phyloP scores from a whole-genome alignment of 2,797 vertebrate genomes.

The Petrocephalus sullivani region DNA sequence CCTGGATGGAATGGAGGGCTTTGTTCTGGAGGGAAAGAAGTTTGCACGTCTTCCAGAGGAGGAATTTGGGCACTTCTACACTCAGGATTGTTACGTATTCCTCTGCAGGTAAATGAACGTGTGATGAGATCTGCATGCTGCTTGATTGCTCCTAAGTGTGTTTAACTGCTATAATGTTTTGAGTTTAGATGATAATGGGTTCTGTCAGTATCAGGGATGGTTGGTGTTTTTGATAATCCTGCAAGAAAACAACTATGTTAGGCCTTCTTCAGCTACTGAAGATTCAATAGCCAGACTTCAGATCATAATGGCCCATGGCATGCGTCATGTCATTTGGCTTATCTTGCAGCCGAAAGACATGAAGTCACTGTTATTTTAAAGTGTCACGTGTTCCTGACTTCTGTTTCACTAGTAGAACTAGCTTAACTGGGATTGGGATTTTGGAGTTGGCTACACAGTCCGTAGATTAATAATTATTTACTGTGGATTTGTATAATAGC shows the following conservation, averaged over 20 bases:
- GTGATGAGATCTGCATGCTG: not conserved
- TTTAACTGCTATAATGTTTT: not conserved
- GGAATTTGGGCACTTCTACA: conserved; percentile 94
- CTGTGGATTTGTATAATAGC: not conserved
- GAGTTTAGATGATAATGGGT: not conserved
- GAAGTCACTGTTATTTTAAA: not conserved
- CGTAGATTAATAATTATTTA: not conserved
- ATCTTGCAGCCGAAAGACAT: not conserved
- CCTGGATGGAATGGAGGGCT: conserved; percentile 95
- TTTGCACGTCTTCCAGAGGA: conserved; percentile 92
- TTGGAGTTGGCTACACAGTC: not conserved
- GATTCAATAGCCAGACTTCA: not conserved
- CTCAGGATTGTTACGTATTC: conserved; percentile 96
- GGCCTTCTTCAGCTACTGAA: not conserved
- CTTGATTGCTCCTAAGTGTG: not conserved
- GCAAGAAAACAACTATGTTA: not conserved
- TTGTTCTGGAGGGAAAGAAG: conserved; percentile 93
- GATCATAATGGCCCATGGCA: not conserved
- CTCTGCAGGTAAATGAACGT: conserved; percentile 78
- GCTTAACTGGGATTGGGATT: not conserved
- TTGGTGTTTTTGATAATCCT: not conserved
- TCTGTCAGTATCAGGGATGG: not conserved
- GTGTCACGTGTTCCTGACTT: not conserved
- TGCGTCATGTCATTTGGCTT: not conserved
- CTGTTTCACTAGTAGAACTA: not conserved